Evolutionary conservation across 2,113 vertebrate species (phyloP), one percentile per base, ranked within the genome.

Genomic region (Peromyscus maniculatus): DNA sequence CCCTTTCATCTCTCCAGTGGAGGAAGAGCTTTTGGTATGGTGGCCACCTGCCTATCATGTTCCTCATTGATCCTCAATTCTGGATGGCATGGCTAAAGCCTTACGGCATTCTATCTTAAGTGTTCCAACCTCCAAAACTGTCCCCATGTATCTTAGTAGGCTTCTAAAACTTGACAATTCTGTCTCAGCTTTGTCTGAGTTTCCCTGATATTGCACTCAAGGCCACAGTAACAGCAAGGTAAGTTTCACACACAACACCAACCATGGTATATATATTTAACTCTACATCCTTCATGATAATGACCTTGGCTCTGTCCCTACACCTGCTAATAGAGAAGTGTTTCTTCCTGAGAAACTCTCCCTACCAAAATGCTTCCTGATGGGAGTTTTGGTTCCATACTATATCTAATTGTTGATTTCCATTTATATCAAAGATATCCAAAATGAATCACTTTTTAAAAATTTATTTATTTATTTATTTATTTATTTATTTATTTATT

Each of bases 1-100:
- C 43, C 43, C 57, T 28, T 28, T 39, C 0, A 19, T 46, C 36
- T 83, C 67, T 64, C 11, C 36, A 33, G 1, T 21, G 26, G 52
- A 72, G 1, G 0, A 46, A 64, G 0, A 19, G 22, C 6, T 33
- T 7, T 69, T 57, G 31, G 4, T 57, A 3, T 15, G 16, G 26
- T 39, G 9, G 9, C 46, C 2, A 10, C 55, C 43, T 9, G 5
- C n/a, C 49, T 43, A 57, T 33, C 1, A 5, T 7, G 4, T 7
- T 55, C 7, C 13, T 64, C 17, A 13, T 16, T 19, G 9, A 91
- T 7, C 55, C n/a, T 36, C 24, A 43, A 0, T 33, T 55, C 67
- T 82, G 31, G 13, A 33, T 36, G 12, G 1, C 28, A 24, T 55
- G 22, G 22, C 31, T 77, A 24, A n/a, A 17, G 15, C 11, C 67